Conservation (phyloP, 2,797 vertebrate genomes). For the Sus cebifrons region DNA sequence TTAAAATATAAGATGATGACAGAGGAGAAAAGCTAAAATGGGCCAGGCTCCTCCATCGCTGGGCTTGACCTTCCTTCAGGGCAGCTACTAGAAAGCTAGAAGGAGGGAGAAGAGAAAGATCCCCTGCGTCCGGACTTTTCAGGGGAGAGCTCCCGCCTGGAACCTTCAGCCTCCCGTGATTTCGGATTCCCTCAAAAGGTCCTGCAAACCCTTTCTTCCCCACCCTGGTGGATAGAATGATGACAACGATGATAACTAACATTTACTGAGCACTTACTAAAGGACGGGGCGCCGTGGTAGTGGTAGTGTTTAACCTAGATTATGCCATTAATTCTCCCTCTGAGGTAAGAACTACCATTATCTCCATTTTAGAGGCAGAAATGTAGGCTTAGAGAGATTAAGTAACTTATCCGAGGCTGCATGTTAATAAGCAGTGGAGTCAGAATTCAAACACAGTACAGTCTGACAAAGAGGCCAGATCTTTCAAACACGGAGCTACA, state of each 20-base stretch:
- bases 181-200: background rate
- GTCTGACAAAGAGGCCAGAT: background rate
- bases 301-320: background rate
- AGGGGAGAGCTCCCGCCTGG: background rate
- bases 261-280: background rate
- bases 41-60: background rate
- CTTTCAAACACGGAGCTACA: rapidly evolving
- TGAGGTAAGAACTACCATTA: slow-evolving; percentile 46
- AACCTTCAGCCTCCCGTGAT: background rate
- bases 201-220: background rate
- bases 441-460: background rate
- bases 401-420: slow-evolving; percentile 5
- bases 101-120: background rate
- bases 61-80: background rate
- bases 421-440: background rate
- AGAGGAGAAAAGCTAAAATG: background rate
- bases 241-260: background rate
- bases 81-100: background rate
- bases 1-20: slow-evolving; percentile 51
- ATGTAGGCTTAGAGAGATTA: background rate
- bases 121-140: background rate
- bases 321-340: slow-evolving; percentile 7
- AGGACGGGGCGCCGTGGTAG: background rate
- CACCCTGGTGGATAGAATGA: background rate
- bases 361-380: slow-evolving; percentile 34